A percentile compares a stretch with the other conserved stretches of the same genome.
Conservation (phyloP, 2,888 invertebrate genomes). For the Lasioglossum zephyrum region DNA sequence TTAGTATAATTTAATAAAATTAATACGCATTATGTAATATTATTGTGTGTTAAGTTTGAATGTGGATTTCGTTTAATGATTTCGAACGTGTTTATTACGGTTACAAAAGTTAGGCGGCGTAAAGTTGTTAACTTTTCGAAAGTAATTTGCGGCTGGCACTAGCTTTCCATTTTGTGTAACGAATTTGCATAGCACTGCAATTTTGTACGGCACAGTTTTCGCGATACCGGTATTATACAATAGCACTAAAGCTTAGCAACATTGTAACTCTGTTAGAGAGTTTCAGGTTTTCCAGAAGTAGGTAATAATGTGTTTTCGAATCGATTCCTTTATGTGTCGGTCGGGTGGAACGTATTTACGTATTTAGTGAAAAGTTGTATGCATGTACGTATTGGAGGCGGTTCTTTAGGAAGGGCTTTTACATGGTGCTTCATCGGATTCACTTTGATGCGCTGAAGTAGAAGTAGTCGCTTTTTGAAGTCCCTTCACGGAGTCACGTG, state of each 20-base stretch:
- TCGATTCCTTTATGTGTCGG: neutral
- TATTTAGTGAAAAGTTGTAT: neutral
- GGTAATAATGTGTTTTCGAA: neutral
- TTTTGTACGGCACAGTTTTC: neutral
- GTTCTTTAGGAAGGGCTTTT: constrained; percentile 37
- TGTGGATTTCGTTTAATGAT: neutral
- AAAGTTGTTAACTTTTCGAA: neutral
- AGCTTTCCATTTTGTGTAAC: neutral
- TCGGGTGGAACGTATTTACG: neutral
- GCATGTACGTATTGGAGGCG: neutral
- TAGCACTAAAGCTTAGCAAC: neutral
- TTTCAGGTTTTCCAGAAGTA: neutral
- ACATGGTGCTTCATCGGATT: constrained; percentile 42
- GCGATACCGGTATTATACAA: neutral
- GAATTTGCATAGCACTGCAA: neutral
- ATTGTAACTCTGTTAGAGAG: neutral
- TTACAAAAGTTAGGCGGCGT: neutral
- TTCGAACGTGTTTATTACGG: neutral
- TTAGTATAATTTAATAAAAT: neutral
- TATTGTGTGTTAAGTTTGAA: neutral
- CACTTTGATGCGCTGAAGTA: constrained; percentile 35
- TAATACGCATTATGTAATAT: neutral
- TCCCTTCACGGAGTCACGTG: neutral
- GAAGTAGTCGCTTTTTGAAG: constrained; percentile 11
- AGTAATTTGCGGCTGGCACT: neutral